A percentile compares a stretch with the other conserved stretches of the same genome.
These are phyloP conservation scores for Gymnodraco acuticeps DNA, from an alignment of 2,797 vertebrate genomes.

Conservation along the genomic window DNA sequence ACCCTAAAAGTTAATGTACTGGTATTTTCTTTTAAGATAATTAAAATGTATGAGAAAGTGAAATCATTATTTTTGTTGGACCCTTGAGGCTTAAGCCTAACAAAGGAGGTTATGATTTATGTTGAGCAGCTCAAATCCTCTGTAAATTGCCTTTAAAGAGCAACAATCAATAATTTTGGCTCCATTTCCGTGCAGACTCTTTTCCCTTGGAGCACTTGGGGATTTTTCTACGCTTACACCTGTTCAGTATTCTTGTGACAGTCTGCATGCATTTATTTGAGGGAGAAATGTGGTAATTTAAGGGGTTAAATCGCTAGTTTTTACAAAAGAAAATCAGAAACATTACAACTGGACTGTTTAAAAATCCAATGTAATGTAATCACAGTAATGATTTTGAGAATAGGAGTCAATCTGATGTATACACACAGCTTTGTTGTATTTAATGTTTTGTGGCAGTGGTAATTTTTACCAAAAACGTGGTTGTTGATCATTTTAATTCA, in stretches of 20 bases:
- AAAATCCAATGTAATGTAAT: not conserved
- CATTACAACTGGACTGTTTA: not conserved
- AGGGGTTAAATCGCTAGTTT: not conserved
- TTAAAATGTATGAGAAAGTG: slow-evolving; percentile 66
- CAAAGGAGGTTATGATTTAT: slow-evolving; percentile 63
- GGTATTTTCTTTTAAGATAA: slow-evolving; percentile 67
- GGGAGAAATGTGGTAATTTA: not conserved
- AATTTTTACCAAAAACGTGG: not conserved
- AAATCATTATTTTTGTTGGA: slow-evolving; percentile 72
- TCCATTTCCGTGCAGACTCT: slow-evolving; percentile 7
- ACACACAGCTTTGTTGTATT: not conserved
- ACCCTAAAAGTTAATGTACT: slow-evolving; percentile 68
- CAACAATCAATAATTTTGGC: slow-evolving; percentile 54
- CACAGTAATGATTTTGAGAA: not conserved
- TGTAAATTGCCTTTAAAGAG: slow-evolving; percentile 61
- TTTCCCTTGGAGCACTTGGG: not conserved
- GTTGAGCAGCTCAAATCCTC: slow-evolving; percentile 36
- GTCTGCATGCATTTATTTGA: not conserved
- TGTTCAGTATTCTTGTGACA: not conserved
- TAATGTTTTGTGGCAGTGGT: not conserved
- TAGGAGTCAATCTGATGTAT: not conserved
- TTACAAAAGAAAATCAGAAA: not conserved
- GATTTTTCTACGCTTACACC: slow-evolving; percentile 2
- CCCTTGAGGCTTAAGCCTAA: slow-evolving; percentile 54
- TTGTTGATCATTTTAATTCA: not conserved